These are phyloP conservation scores for Solen grandis DNA, from an alignment of 1,140 invertebrate species.

Conservation along the genomic window DNA sequence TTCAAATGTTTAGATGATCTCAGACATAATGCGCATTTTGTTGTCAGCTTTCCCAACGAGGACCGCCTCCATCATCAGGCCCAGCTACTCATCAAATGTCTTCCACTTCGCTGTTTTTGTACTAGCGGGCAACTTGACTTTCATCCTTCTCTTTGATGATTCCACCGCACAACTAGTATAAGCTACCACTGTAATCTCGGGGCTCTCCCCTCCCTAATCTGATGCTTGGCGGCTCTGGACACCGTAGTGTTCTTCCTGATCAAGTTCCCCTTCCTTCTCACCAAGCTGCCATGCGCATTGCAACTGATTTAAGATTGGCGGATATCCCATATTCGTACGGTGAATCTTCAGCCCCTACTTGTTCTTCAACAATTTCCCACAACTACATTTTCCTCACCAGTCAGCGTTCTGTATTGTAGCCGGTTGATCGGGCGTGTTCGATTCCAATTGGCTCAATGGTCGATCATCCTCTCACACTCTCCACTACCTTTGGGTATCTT, in stretches of 20 bases:
- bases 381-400: not conserved
- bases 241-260: not conserved
- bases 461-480: not conserved
- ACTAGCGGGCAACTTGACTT: too few relatives aligned
- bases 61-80: too few relatives aligned
- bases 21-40: too few relatives aligned
- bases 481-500: not conserved
- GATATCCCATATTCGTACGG: not conserved
- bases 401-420: not conserved
- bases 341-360: not conserved
- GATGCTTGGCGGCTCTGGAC: not conserved
- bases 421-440: not conserved
- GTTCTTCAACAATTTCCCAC: not conserved
- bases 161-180: too few relatives aligned
- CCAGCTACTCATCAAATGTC: too few relatives aligned
- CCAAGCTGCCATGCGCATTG: not conserved
- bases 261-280: not conserved
- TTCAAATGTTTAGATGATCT: too few relatives aligned
- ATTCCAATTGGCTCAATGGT: not conserved
- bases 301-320: not conserved
- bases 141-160: too few relatives aligned
- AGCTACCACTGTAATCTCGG: too few relatives aligned
- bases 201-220: not conserved
- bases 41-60: too few relatives aligned
- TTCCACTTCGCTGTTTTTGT: too few relatives aligned